These are phyloP conservation scores for Triplophysa siluroides DNA, from an alignment of 2,113 vertebrate genomes.

Conservation along the genomic window DNA sequence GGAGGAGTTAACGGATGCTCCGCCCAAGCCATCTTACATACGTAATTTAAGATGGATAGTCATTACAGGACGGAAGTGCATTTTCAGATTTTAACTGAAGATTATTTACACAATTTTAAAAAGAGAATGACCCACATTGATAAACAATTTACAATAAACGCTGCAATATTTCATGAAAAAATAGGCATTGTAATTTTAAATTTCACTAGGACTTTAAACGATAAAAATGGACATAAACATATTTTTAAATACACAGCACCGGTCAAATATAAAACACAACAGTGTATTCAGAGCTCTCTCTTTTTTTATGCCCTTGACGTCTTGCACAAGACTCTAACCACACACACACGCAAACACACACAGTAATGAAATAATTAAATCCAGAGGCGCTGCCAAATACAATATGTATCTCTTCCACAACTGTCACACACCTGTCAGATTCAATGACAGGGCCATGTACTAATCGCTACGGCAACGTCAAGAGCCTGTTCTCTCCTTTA, in stretches of 20 bases:
- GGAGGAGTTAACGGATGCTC: too few species aligned
- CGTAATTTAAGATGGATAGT: too few species aligned
- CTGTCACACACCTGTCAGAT: constrained; percentile 33
- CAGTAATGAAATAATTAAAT: not conserved
- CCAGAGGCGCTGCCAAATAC: constrained; percentile 11
- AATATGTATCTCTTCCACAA: constrained; percentile 26
- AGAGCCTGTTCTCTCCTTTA: constrained; percentile 23
- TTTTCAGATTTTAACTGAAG: too few species aligned
- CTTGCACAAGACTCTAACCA: not conserved
- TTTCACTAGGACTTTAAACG: not conserved
- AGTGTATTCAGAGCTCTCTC: not conserved
- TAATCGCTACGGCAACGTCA: constrained; percentile 22
- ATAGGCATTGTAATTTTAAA: too few species aligned
- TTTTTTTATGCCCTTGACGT: not conserved
- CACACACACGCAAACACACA: constrained; percentile 3
- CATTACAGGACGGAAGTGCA: too few species aligned
- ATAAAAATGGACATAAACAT: constrained; percentile 1
- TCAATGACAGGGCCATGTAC: constrained; percentile 27
- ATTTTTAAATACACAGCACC: not conserved
- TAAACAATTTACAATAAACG: too few species aligned
- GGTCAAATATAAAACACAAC: not conserved
- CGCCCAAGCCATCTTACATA: too few species aligned
- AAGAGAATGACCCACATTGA: too few species aligned
- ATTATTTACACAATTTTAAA: too few species aligned
- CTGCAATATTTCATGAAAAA: too few species aligned